A percentile compares a stretch with the other conserved stretches of the same genome.
Evolutionary conservation across 2,113 vertebrate species (phyloP).

Genomic region (Notothenia coriiceps): DNA sequence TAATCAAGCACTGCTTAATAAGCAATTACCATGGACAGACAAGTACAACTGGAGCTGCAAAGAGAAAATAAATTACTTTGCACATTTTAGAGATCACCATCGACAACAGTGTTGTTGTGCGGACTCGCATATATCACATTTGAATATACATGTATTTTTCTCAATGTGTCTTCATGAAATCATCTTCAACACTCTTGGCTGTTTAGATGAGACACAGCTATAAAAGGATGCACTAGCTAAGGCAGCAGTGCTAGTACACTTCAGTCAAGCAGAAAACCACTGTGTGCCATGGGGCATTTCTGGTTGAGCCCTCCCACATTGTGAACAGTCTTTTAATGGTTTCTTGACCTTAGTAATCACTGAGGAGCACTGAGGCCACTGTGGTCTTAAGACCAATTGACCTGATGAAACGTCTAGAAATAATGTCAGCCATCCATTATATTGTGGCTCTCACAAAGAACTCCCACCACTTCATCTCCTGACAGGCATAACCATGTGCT

Average conservation of each 20-base stretch:
- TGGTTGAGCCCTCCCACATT: conserved; percentile 30
- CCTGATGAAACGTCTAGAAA: conserved; percentile 49
- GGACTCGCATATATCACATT: background rate
- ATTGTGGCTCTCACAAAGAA: background rate
- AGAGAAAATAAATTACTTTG: conserved; percentile 12
- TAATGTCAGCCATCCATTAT: conserved; percentile 31
- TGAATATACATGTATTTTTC: background rate
- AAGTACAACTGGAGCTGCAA: conserved; percentile 25
- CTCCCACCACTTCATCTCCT: background rate
- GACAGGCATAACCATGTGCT: background rate
- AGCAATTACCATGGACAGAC: conserved; percentile 48
- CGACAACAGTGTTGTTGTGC: background rate
- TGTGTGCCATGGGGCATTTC: conserved; percentile 27
- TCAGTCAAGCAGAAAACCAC: conserved; percentile 42
- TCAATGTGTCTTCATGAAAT: background rate
- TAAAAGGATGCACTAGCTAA: conserved; percentile 25
- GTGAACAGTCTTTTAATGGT: conserved; percentile 60
- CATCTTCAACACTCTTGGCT: background rate
- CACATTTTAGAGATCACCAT: conserved; percentile 10
- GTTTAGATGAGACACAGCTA: conserved; percentile 10
- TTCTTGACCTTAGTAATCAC: conserved; percentile 70
- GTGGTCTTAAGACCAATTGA: conserved; percentile 54
- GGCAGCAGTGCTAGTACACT: conserved; percentile 30
- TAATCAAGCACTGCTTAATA: conserved; percentile 45
- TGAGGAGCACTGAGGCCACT: conserved; percentile 28